These are phyloP conservation scores for Agrochola macilenta DNA, from an alignment of 2,888 invertebrate species.

Conservation along the genomic window DNA sequence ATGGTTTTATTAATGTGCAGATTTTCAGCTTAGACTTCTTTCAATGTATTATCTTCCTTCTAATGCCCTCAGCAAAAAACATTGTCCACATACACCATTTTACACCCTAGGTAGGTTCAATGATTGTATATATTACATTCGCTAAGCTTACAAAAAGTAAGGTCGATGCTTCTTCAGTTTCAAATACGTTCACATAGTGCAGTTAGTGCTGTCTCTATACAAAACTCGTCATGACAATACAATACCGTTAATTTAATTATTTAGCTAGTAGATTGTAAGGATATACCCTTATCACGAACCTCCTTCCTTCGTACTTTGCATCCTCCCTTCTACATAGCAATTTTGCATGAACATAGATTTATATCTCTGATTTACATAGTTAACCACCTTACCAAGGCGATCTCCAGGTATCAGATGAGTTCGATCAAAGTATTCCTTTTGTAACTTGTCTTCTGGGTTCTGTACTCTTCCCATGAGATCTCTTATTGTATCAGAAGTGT, in stretches of 20 bases:
- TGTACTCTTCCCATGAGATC: slow-evolving; percentile 61
- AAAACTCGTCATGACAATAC: not conserved
- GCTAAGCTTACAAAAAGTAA: not conserved
- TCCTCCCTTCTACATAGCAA: not conserved
- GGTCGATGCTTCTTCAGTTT: not conserved
- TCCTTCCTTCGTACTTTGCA: not conserved
- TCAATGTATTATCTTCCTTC: not conserved
- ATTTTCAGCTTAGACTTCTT: not conserved
- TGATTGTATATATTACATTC: not conserved
- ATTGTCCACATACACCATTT: not conserved
- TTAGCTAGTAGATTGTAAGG: not conserved
- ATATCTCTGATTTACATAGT: not conserved
- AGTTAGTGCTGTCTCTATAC: not conserved
- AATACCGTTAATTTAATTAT: not conserved
- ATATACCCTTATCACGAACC: not conserved
- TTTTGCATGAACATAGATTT: not conserved
- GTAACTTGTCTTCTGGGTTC: slow-evolving; percentile 52
- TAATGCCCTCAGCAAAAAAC: not conserved
- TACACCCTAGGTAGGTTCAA: not conserved
- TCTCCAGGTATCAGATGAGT: slow-evolving; percentile 20
- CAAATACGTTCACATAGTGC: not conserved
- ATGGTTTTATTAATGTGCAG: not conserved
- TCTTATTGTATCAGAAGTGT: slow-evolving; percentile 67
- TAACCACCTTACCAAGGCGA: slow-evolving; percentile 52
- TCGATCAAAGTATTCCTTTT: slow-evolving; percentile 54